Conservation (phyloP, 2,888 invertebrate genomes). For the Gastrophysa polygoni region DNA sequence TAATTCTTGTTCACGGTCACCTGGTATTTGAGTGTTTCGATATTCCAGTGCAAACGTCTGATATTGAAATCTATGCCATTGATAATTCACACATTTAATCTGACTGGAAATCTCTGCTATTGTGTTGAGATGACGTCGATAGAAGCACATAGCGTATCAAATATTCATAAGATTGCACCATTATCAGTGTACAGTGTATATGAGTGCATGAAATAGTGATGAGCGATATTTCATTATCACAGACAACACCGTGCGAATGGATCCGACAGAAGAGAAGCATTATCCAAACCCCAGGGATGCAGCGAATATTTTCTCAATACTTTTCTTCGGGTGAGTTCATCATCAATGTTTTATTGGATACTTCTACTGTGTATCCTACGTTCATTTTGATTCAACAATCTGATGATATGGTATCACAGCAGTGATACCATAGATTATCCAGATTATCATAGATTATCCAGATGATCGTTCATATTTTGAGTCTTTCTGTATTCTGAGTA, state of each 20-base stretch:
- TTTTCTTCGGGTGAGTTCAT: conserved; percentile 61
- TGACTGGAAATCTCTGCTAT: background rate
- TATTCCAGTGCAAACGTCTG: too few relatives aligned
- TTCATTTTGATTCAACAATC: too few relatives aligned
- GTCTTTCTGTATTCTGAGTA: too few relatives aligned
- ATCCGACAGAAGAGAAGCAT: conserved; percentile 57
- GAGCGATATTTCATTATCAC: background rate
- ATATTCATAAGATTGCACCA: background rate
- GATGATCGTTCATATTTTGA: too few relatives aligned
- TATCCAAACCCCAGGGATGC: conserved; percentile 61
- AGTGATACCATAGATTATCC: too few relatives aligned
- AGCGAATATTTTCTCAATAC: conserved; percentile 60
- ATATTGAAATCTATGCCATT: background rate
- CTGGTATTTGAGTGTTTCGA: too few relatives aligned
- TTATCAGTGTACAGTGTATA: background rate
- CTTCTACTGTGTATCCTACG: too few relatives aligned
- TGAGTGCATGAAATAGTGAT: background rate
- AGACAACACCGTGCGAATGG: too few relatives aligned
- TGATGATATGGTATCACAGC: too few relatives aligned
- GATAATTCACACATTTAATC: background rate
- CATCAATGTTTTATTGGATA: background rate
- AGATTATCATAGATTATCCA: too few relatives aligned
- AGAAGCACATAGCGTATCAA: background rate
- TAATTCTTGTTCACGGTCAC: too few relatives aligned
- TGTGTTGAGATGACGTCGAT: background rate